Percentiles rank a stretch among this genome's conserved stretches.
phyloP scores from a whole-genome alignment of 2,888 invertebrate species.

The Caenorhabditis sp. region DNA sequence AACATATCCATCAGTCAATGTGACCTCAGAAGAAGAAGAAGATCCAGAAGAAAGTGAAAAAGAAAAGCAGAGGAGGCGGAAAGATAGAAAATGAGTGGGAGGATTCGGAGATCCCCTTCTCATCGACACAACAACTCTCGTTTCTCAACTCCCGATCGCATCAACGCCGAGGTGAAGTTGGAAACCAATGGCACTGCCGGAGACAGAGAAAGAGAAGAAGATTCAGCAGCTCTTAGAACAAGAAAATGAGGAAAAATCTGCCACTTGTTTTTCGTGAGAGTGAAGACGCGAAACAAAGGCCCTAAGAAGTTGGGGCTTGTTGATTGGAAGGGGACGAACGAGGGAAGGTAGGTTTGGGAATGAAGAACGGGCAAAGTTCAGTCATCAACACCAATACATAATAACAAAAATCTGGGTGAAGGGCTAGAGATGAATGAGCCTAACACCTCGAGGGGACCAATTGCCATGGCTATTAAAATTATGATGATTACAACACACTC shows the following conservation, averaged over 20 bases:
- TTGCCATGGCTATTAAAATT: conserved; percentile 60
- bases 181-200: conserved; percentile 18
- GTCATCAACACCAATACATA: conserved; percentile 20
- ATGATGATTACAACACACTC: conserved; percentile 55
- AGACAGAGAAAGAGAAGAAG: not conserved
- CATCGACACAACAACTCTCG: conserved; percentile 43
- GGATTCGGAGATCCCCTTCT: conserved; percentile 56
- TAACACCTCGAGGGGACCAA: conserved; percentile 16
- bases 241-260: conserved; percentile 20
- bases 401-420: conserved; percentile 11
- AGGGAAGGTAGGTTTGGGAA: conserved; percentile 3
- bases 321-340: conserved; percentile 13
- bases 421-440: conserved; percentile 1
- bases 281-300: conserved; percentile 19
- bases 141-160: conserved; percentile 42
- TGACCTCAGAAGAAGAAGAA: conserved; percentile 57
- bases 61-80: conserved; percentile 51
- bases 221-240: conserved; percentile 23
- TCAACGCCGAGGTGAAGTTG: conserved; percentile 40
- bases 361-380: conserved; percentile 49
- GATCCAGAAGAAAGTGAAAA: conserved; percentile 15
- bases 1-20: conserved; percentile 65
- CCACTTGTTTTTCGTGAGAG: conserved; percentile 51
- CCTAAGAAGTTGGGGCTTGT: conserved; percentile 23
- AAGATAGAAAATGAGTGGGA: conserved; percentile 67